A percentile compares a stretch with the other conserved stretches of the same genome.
These are phyloP conservation scores for Acleris laterana DNA, from an alignment of 2,888 invertebrate genomes.

Conservation along the genomic window DNA sequence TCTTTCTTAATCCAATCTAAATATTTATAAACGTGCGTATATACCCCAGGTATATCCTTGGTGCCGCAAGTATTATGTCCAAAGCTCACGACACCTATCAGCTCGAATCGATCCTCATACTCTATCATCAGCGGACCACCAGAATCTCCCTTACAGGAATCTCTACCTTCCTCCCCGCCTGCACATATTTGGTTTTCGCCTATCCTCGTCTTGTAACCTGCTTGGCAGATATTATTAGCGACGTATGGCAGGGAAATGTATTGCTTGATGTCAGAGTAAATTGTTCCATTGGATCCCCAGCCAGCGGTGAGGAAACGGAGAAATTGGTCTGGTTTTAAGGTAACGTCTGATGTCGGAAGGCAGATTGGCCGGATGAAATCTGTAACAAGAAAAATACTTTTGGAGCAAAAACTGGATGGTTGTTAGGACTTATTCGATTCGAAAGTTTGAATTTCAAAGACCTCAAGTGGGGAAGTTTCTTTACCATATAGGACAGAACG, in stretches of 20 bases:
- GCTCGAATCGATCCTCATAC: slow-evolving; percentile 42
- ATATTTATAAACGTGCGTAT: slow-evolving; percentile 70
- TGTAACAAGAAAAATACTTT: slow-evolving; percentile 40
- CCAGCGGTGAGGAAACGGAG: slow-evolving; percentile 61
- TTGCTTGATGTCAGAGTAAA: slow-evolving; percentile 53
- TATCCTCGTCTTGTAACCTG: background rate
- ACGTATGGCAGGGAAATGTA: slow-evolving; percentile 47
- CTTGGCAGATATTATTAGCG: slow-evolving; percentile 38
- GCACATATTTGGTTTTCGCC: slow-evolving; percentile 49
- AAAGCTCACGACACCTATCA: slow-evolving; percentile 74
- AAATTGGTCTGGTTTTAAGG: slow-evolving; percentile 1
- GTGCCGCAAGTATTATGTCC: slow-evolving; percentile 68
- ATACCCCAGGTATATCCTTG: slow-evolving; percentile 68
- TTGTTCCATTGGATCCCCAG: slow-evolving; percentile 70
- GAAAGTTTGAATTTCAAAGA: too few relatives aligned
- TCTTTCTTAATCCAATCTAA: slow-evolving; percentile 67
- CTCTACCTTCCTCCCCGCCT: slow-evolving; percentile 46
- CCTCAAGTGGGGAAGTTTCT: too few relatives aligned
- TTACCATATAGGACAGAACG: too few relatives aligned
- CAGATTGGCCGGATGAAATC: slow-evolving; percentile 59
- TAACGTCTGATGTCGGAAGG: slow-evolving; percentile 48
- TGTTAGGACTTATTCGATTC: too few relatives aligned
- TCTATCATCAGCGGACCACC: slow-evolving; percentile 83
- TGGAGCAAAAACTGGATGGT: too few relatives aligned
- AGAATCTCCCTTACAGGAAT: slow-evolving; percentile 84